Evolutionary conservation across 2,888 invertebrate genomes (phyloP), one percentile per base, ranked within the genome.

Genomic region (Xanthorhoe designata): DNA sequence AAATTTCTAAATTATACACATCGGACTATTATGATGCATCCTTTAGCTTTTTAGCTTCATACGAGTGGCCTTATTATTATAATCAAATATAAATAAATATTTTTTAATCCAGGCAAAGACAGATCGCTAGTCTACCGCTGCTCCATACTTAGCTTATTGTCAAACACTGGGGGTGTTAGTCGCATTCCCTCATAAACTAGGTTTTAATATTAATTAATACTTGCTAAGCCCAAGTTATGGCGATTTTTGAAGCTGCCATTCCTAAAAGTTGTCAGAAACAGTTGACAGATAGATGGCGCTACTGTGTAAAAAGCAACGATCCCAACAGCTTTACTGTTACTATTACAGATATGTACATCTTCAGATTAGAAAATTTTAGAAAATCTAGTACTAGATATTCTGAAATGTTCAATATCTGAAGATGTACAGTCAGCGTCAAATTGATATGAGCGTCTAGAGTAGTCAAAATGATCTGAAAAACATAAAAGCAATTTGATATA

Each of bases 121-220:
- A 81, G 79, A 81, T 24, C 2, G 45, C 55, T 81, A 75, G 68
- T 74, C 89, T 90, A 90, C 86, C 78, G 87, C 86, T 79, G 82
- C 86, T 81, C 81, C 82, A 87, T 80, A 87, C 81, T 85, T 86
- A 89, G 87, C 89, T 91, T 92, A 92, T 92, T 92, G 91, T 92
- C 91, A 87, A 78, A 89, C 89, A 89, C 85, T 78, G 80, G 82
- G 38, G 83, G 84, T 90, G 91, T 92, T 92, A 91, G 91, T 80
- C 67, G 88, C 91, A 91, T 90, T 89, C 90, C 85, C 84, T 88
- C 85, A 80, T 80, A 88, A 83, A 83, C 86, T 88, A 86, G 42
- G 29, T 64, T 61, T 61, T 77, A 80, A 79, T 77, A 77, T 71
- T 76, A 67, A 69, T 61, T 66, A 62, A 69, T 67, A 74, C 51